A percentile compares a stretch with the other conserved stretches of the same genome.
Evolutionary conservation across 2,797 vertebrate genomes (phyloP).

Genomic region (Enteromius treurensis): DNA sequence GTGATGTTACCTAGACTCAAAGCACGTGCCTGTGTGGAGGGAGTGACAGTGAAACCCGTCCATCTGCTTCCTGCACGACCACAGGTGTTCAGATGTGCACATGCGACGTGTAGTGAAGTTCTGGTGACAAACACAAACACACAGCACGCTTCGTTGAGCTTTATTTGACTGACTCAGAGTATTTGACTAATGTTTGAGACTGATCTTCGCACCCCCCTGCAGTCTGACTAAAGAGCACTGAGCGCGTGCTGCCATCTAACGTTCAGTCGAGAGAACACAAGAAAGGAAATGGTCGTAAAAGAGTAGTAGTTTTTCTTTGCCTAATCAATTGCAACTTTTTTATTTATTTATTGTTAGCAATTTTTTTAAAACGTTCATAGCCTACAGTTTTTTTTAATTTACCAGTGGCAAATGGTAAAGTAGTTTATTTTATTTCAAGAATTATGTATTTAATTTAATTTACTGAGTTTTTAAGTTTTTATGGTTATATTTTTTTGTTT

Average conservation of each 20-base stretch:
- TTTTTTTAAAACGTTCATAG: not conserved
- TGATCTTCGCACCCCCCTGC: no score
- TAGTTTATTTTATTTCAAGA: no score
- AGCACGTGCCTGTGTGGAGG: constrained; percentile 26
- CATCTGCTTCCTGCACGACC: constrained; percentile 15
- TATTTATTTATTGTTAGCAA: not conserved
- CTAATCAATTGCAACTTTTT: not conserved
- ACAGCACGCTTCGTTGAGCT: not conserved
- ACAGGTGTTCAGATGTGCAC: not conserved
- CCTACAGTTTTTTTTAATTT: no score
- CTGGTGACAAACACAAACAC: not conserved
- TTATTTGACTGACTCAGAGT: not conserved
- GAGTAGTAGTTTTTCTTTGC: not conserved
- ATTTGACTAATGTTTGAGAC: not conserved
- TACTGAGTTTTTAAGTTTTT: no score
- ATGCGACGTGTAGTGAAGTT: not conserved
- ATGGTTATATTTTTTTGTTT: not conserved
- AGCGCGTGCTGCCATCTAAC: constrained; percentile 72
- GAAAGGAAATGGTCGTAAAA: not conserved
- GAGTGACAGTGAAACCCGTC: constrained; percentile 51
- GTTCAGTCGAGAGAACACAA: constrained; percentile 60
- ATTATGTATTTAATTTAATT: no score
- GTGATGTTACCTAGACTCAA: constrained; percentile 37
- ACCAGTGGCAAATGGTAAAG: no score
- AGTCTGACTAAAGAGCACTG: not conserved